A percentile compares a stretch with the other conserved stretches of the same genome.
Conservation (phyloP, 2,113 vertebrate genomes). For the Sylvia atricapilla region DNA sequence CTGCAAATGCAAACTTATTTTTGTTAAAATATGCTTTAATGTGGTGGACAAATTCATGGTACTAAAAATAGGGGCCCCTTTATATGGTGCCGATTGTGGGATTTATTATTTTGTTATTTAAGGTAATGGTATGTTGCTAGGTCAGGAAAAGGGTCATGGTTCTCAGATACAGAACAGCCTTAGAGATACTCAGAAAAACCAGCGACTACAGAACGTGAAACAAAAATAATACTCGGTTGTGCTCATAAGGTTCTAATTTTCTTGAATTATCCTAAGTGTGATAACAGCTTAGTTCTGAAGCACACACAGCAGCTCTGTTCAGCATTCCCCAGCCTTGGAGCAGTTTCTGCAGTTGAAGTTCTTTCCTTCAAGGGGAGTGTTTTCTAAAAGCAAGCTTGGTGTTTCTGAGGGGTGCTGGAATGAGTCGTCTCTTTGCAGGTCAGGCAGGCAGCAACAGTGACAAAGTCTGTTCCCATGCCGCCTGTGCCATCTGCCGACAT, state of each 20-base stretch:
- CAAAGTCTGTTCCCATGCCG: not conserved
- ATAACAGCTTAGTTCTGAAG: not conserved
- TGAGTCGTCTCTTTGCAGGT: not conserved
- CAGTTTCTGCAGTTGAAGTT: not conserved
- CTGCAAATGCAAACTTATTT: conserved; percentile 1
- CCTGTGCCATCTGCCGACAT: not conserved
- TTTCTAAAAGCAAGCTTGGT: not conserved
- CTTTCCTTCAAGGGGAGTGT: not conserved
- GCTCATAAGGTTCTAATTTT: conserved; percentile 47
- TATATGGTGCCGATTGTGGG: not conserved
- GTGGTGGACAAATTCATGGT: not conserved
- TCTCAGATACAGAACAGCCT: not conserved
- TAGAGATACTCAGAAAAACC: not conserved
- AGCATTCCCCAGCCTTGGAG: not conserved
- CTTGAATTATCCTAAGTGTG: not conserved
- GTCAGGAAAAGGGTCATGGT: not conserved
- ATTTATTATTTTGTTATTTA: conserved; percentile 42
- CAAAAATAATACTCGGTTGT: not conserved
- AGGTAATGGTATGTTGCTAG: not conserved
- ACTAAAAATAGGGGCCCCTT: not conserved
- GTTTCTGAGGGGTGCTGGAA: not conserved
- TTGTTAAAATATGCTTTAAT: not conserved
- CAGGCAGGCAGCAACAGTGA: not conserved
- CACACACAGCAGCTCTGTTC: not conserved
- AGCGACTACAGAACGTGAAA: not conserved